phyloP scores from a whole-genome alignment of 2,113 vertebrate genomes.

The Gila orcuttii region DNA sequence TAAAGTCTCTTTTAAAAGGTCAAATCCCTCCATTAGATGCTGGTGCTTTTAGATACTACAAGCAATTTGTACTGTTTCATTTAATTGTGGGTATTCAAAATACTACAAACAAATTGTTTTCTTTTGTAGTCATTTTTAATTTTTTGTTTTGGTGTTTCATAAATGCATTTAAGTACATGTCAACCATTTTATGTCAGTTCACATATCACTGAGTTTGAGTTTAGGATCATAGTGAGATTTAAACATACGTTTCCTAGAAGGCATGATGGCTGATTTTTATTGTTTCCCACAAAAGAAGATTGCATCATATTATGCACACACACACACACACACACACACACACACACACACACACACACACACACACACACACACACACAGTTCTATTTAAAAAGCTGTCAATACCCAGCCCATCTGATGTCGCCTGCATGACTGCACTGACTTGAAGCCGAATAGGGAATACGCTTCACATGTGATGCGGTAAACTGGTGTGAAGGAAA shows the following conservation, averaged over 20 bases:
- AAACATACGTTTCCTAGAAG: not conserved
- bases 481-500: not conserved
- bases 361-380: not conserved
- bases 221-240: not conserved
- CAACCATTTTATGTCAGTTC: not conserved
- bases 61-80: conserved; percentile 4
- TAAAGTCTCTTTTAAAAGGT: conserved; percentile 46
- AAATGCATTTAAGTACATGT: not conserved
- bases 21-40: conserved; percentile 40
- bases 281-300: not conserved
- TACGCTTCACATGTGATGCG: conserved; percentile 16
- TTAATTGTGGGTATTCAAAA: not conserved
- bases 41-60: conserved; percentile 4
- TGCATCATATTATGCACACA: not conserved
- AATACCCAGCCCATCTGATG: conserved; percentile 29
- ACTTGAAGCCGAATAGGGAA: conserved; percentile 28
- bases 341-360: not conserved
- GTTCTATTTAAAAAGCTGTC: conserved; percentile 44
- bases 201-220: not conserved
- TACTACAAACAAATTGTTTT: not conserved
- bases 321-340: not conserved
- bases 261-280: not conserved
- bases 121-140: not conserved
- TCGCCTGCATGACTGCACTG: conserved; percentile 26
- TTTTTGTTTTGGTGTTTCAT: conserved; percentile 4